These are phyloP conservation scores for Elmis aenea DNA, from an alignment of 2,888 invertebrate genomes.

Conservation along the genomic window DNA sequence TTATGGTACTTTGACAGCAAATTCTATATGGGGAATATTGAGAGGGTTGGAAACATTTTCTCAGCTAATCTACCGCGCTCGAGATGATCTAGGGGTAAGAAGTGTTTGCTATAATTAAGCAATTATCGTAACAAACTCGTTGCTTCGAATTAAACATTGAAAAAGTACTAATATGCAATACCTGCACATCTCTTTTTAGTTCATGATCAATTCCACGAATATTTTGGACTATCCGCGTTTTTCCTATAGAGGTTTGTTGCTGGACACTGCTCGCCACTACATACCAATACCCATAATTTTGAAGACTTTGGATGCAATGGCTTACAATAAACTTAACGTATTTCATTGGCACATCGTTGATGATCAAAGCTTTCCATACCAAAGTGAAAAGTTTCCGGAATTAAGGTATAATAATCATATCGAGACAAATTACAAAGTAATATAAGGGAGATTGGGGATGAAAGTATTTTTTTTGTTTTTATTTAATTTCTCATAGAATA, in stretches of 20 bases:
- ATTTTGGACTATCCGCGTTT: constrained; percentile 77
- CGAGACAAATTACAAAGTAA: too few species aligned
- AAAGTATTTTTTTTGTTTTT: too few species aligned
- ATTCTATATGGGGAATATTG: constrained; percentile 76
- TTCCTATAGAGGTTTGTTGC: constrained; percentile 73
- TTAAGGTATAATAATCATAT: too few species aligned
- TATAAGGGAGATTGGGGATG: too few species aligned
- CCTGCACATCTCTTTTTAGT: too few species aligned
- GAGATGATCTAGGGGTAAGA: constrained; percentile 29
- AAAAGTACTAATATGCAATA: too few species aligned
- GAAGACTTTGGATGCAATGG: constrained; percentile 74
- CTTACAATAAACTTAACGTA: constrained; percentile 87
- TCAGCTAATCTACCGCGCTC: constrained; percentile 60
- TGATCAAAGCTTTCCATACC: constrained; percentile 88
- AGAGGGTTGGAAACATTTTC: constrained; percentile 83
- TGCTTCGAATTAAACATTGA: too few species aligned
- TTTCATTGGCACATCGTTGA: constrained; percentile 96
- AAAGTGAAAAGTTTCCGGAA: constrained; percentile 71
- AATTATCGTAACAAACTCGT: too few species aligned
- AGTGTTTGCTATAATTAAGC: too few species aligned
- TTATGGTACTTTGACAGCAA: constrained; percentile 30
- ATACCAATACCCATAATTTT: constrained; percentile 64
- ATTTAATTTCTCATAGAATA: too few species aligned
- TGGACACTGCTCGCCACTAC: constrained; percentile 87
- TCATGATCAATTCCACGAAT: constrained; percentile 61